Evolutionary conservation across 2,888 invertebrate species (phyloP), one percentile per base, ranked within the genome.

Genomic region (Galeopsomyia nigrocyanea): DNA sequence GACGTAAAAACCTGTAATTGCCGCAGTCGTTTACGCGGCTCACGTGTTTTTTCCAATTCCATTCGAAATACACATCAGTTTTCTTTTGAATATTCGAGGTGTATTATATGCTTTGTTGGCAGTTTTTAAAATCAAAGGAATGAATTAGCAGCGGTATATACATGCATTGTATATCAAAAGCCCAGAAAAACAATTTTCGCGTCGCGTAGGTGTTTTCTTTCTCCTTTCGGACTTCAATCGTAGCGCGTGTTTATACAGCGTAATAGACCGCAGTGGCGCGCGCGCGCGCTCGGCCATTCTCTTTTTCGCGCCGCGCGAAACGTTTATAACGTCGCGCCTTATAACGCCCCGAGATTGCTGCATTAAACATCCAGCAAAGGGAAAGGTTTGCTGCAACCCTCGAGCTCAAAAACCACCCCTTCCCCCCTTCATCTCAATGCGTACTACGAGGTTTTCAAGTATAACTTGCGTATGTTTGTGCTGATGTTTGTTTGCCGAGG

Each of bases 351-450:
- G 78, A 83, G 85, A 85, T 86, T 85, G 86, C 82, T 80, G 80
- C 85, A 86, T 86, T 86, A 86, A 86, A 84, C 84, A 84, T 86
- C 83, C 84, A 85, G 83, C 83, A 86, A 85, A 85, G 85, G 79
- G 85, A 83, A 83, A 83, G 78, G 26, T 26, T 79, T 51, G 67
- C 57, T 1, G 31, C 78, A 77, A 80, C 81, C 80, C 81, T 80
- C 66, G 9, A 53, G 5, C 70, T 65, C 74, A 39, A 74, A 26
- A 26, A 26, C 5, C 26, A 60, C 65, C 65, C 63, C 39, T 67
- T 60, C 19, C 6, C 16, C 14, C 7, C 19, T 31, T 51, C n/a
- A 22, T 49, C 26, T 49, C 68, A 56, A 49, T 56, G 56, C 51
- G 22, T 53, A 61, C 53, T 26, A 17, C 49, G 47, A 55, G 55